Evolutionary conservation across 2,888 invertebrate genomes (phyloP).

Genomic region (Drosophila percnosoma): DNA sequence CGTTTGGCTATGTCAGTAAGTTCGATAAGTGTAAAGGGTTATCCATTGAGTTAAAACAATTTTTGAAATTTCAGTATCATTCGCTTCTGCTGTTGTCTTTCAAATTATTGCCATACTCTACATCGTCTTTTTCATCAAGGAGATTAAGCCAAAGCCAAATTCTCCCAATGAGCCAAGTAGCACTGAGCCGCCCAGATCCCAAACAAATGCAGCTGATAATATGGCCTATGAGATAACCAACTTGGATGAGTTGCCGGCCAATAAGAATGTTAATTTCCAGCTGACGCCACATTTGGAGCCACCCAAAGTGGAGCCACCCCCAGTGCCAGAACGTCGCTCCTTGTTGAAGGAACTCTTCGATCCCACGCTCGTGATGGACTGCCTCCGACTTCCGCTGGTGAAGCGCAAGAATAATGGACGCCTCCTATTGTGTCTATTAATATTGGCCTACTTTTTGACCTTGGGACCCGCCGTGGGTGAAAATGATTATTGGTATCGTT

Average conservation of each 20-base stretch:
- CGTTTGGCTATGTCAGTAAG: constrained; percentile 83
- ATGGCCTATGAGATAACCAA: constrained; percentile 76
- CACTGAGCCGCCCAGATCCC: constrained; percentile 38
- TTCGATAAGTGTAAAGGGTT: background rate
- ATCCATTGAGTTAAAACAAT: background rate
- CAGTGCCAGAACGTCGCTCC: constrained; percentile 51
- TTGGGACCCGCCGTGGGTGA: constrained; percentile 82
- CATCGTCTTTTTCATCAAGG: constrained; percentile 82
- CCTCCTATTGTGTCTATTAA: constrained; percentile 74
- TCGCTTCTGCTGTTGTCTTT: constrained; percentile 80
- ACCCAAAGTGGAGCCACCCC: constrained; percentile 55
- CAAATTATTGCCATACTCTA: constrained; percentile 83
- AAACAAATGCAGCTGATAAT: constrained; percentile 69
- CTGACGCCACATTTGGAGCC: constrained; percentile 58
- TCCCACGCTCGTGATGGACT: constrained; percentile 82
- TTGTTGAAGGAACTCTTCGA: constrained; percentile 82
- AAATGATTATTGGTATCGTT: constrained; percentile 83
- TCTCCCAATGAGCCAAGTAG: constrained; percentile 2
- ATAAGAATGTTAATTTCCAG: constrained; percentile 80
- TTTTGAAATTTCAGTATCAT: constrained; percentile 73
- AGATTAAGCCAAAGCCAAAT: constrained; percentile 62
- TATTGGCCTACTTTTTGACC: constrained; percentile 81
- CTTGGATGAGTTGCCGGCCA: constrained; percentile 64
- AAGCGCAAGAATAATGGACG: constrained; percentile 82
- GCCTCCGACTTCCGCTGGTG: constrained; percentile 80